Evolutionary conservation across 23 tunicate species (phyloP), one percentile per base, ranked within the genome.

Genomic region (Halocynthia aurantium): DNA sequence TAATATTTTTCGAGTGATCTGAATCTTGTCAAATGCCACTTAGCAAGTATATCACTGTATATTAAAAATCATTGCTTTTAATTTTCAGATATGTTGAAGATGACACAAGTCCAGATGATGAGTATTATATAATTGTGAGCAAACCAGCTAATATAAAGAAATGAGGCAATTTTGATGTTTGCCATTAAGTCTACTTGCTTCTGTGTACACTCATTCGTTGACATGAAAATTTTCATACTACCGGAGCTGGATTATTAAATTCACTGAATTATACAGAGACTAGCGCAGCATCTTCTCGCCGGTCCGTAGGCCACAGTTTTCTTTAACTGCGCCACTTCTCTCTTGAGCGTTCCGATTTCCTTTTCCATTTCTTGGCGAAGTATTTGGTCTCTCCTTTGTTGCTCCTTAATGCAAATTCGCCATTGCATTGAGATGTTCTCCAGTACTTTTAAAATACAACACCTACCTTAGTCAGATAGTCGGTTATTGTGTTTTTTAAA

Each of bases 41-140:
- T 31, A 31, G 44, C 44, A 31, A 31, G 44, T 31, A 31, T 31
- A 31, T 31, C 44, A 31, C 44, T 31, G 44, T 31, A 31, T 31
- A 31, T 31, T 31, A 31, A 31, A 31, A 31, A 31, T 31, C 4
- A 31, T 31, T 31, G 44, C 44, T 31, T 31, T 31, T 4, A 31
- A 31, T 67, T 20, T 81, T 17, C 69, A 87, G 86, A 49, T 90
- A 81, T 52, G 53, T 53, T 53, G 66, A 73, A 31, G 96, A 90
- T 66, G 89, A 84, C 12, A 70, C 89, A 0, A 84, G 86, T 56
- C 84, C 87, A 53, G 15, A 65, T 10, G 85, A 84, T 57, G 86
- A 90, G 64, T 90, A 82, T 52, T 90, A 90, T 57, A 67, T 72
- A 20, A 90, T 90, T 9, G 69, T 90, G 49, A 69, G 89, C 83